Percentiles rank a stretch among this genome's conserved stretches.
These are phyloP conservation scores for Trichechus manatus DNA, from an alignment of 2,113 vertebrate species.

Conservation along the genomic window DNA sequence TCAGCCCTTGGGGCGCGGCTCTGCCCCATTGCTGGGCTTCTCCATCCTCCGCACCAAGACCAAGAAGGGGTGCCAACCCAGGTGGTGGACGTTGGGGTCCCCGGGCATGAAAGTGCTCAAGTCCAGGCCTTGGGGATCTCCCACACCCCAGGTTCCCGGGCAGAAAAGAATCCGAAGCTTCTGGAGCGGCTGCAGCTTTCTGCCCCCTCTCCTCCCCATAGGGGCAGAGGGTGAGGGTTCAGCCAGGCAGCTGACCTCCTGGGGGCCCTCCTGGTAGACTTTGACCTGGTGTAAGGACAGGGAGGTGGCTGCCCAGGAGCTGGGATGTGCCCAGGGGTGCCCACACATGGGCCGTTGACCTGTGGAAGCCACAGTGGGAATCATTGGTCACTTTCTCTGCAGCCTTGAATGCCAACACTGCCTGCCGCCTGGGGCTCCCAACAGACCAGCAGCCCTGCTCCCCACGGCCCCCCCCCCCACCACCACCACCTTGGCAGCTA, in stretches of 20 bases:
- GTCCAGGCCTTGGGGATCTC: background rate
- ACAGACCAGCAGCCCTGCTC: background rate
- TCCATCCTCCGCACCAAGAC: background rate
- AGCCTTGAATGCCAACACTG: background rate
- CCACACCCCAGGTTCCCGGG: background rate
- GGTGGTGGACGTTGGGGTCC: too few relatives aligned
- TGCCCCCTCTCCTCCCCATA: background rate
- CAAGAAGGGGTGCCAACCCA: too few relatives aligned
- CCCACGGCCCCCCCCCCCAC: background rate
- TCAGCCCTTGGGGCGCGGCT: fast-evolving
- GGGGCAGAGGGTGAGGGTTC: background rate
- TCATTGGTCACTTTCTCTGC: background rate
- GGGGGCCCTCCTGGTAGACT: fast-evolving
- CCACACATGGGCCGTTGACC: fast-evolving
- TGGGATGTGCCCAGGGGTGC: fast-evolving
- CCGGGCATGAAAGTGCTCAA: background rate
- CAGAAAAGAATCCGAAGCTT: background rate
- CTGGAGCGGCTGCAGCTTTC: background rate
- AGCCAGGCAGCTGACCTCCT: background rate
- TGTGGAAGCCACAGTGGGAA: background rate
- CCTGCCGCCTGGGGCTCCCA: background rate
- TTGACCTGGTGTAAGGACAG: background rate
- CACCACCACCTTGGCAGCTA: too few relatives aligned
- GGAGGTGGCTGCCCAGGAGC: background rate
- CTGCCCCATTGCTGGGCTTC: fast-evolving